Conservation (phyloP, 2,797 vertebrate species). For the Gymnopithys bicolor region DNA sequence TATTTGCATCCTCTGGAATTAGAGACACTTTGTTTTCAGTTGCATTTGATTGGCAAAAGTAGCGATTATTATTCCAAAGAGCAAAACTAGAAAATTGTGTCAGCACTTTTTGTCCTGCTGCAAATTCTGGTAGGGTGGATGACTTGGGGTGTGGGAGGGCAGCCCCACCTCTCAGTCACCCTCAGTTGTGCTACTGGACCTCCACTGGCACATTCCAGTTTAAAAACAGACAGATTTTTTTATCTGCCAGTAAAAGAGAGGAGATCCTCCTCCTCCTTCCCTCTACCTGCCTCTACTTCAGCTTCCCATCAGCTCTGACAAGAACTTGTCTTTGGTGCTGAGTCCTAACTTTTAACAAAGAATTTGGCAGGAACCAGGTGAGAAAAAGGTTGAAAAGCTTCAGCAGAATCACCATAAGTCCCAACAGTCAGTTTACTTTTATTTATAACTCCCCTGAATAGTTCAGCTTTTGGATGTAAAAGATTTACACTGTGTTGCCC, state of each 20-base stretch:
- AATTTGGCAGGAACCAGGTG: neutral
- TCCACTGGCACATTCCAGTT: neutral
- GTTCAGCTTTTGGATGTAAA: neutral
- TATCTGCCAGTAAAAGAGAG: neutral
- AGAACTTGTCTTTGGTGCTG: neutral
- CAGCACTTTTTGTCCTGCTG: neutral
- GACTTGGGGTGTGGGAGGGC: neutral
- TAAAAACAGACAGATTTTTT: neutral
- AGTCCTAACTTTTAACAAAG: neutral
- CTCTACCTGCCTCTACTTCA: neutral
- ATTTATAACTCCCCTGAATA: neutral
- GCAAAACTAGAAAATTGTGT: neutral
- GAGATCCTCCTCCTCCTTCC: neutral
- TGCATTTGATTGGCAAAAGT: neutral
- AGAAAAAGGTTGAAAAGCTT: neutral
- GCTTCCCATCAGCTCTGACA: neutral
- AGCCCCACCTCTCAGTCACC: accelerated
- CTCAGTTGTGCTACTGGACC: neutral
- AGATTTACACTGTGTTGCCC: neutral
- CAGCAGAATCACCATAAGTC: neutral
- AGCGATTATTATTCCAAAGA: neutral
- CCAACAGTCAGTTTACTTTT: neutral
- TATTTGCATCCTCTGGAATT: neutral
- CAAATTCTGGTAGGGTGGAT: neutral
- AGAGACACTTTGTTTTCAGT: accelerated